Conservation (phyloP, 2,113 vertebrate species). For the Zosterops pallidus region DNA sequence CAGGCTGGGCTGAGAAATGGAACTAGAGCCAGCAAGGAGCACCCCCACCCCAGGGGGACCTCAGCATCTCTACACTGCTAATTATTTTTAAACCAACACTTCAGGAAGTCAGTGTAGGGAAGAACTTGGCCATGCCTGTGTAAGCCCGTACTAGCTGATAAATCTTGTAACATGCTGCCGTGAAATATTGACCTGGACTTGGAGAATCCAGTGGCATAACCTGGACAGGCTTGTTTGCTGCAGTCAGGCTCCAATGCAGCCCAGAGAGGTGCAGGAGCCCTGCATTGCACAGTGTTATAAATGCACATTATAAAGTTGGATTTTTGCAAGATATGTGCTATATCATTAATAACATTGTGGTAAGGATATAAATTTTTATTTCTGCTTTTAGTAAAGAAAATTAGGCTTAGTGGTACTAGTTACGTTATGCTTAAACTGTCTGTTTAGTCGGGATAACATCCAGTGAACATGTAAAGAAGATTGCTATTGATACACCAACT, state of each 20-base stretch:
- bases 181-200: neutral
- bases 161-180: rapidly evolving
- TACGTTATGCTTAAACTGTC: no score
- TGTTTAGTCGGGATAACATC: no score
- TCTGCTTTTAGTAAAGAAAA: no score
- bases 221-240: neutral
- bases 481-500: no score
- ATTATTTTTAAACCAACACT: neutral
- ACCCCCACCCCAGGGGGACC: neutral
- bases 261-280: neutral
- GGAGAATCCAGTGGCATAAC: neutral
- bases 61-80: neutral
- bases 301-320: no score
- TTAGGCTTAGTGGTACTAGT: no score
- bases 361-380: no score
- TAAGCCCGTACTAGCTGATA: neutral
- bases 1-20: neutral
- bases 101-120: rapidly evolving
- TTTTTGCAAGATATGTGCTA: no score
- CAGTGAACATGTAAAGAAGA: no score
- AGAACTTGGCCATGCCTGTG: neutral
- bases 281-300: neutral
- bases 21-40: neutral
- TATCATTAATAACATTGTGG: no score
- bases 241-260: neutral